These are phyloP conservation scores for Conops quadrifasciatus DNA, from an alignment of 2,888 invertebrate genomes.

Conservation along the genomic window DNA sequence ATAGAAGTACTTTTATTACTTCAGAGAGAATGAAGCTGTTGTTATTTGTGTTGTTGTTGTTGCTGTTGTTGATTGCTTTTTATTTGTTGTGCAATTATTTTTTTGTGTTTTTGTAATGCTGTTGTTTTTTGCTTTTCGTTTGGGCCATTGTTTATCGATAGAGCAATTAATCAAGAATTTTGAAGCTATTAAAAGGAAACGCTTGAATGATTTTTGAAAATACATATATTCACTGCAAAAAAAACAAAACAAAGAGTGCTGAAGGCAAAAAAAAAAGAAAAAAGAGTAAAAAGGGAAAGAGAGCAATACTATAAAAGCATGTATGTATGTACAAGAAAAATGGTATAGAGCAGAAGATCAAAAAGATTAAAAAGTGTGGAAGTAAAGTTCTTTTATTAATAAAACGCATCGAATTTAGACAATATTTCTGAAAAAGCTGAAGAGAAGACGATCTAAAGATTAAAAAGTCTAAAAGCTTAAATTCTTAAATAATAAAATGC, in stretches of 20 bases:
- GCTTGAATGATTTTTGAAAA: conserved; percentile 45
- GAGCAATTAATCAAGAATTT: conserved; percentile 48
- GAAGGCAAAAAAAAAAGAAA: background rate
- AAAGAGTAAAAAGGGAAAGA: background rate
- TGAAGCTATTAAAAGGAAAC: conserved; percentile 41
- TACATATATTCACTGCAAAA: conserved; percentile 16
- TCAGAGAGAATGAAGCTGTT: conserved; percentile 11
- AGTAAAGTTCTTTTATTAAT: no score
- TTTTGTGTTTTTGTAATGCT: conserved; percentile 22
- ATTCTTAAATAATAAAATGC: no score
- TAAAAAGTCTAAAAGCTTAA: background rate
- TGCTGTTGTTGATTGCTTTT: conserved; percentile 11
- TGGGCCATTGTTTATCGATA: conserved; percentile 40
- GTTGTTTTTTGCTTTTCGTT: conserved; percentile 14
- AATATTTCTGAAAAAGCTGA: no score
- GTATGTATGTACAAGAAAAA: no score
- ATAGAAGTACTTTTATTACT: conserved; percentile 27
- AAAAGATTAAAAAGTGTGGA: no score
- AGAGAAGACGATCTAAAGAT: no score
- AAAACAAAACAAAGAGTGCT: background rate
- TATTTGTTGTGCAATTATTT: conserved; percentile 29
- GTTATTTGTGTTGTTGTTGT: no score
- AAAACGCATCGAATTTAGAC: no score
- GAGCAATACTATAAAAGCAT: no score
- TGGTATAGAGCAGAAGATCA: no score